Evolutionary conservation across 92 coral and sea anemone species (phyloP), one percentile per base, ranked within the genome.

Genomic region (Epizoanthus stellaris): DNA sequence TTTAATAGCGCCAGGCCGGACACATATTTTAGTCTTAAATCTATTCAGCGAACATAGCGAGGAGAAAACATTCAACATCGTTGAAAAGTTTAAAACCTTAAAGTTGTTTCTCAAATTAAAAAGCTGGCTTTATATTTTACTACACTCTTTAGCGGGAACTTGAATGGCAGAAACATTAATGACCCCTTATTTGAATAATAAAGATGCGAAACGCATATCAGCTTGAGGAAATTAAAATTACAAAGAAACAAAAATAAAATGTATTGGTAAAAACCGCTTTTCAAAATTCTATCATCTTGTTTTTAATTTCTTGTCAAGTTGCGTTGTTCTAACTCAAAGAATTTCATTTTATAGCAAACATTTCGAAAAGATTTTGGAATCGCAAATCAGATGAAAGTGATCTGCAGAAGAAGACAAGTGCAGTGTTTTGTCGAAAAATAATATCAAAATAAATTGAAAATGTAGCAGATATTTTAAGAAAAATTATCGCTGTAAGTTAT

Each of bases 191-290:
- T 47, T 79, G 83, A 79, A 79, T 79, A 62, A 79, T 45, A 34
- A 63, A 62, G 30, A 62, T 63, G n/a, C 71, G 60, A 79, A 79
- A 79, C 83, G 45, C 25, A 79, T 63, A 79, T 79, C 83, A 79
- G 45, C 82, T 77, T 60, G 63, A 59, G 82, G 70, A 77, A 77
- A 77, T 77, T 40, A 77, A 61, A 79, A 64, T 45, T 63, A 63
- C 45, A 63, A 62, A 63, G 40, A 14, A 45, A 62, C 68, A 23
- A 19, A 62, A 21, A 61, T 43, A 77, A 79, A 34, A 62, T 52
- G 43, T 34, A 42, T 14, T 38, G 60, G 23, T 7, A 79, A 79
- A 79, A 13, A 79, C 39, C 72, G 21, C 72, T 79, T 79, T 30
- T 79, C 83, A 62, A 42, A 62, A 45, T 40, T 43, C 71, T 79